Conservation (phyloP, 2,797 vertebrate species). For the Chloroceryle amazona region DNA sequence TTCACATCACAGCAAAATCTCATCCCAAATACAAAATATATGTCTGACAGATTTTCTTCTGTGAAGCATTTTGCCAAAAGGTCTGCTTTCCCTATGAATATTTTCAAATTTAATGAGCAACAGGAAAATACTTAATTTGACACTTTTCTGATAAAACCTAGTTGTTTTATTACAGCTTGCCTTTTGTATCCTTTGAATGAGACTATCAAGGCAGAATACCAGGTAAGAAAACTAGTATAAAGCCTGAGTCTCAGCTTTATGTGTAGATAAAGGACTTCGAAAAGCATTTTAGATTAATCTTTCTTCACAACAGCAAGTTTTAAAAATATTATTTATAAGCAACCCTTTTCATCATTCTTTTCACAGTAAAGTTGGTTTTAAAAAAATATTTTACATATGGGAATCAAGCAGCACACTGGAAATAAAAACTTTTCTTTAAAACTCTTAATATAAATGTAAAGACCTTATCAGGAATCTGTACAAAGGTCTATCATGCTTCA, state of each 20-base stretch:
- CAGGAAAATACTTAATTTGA: neutral
- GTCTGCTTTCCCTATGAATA: neutral
- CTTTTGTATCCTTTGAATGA: conserved; percentile 23
- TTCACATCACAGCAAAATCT: neutral
- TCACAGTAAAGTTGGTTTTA: neutral
- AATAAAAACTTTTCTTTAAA: neutral
- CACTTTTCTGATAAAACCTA: neutral
- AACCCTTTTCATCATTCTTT: neutral
- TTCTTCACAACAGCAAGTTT: neutral
- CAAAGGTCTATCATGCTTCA: neutral
- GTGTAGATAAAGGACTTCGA: neutral
- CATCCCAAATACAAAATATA: neutral
- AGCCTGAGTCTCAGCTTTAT: neutral
- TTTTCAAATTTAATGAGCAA: neutral
- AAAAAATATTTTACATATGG: neutral
- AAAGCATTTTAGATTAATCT: neutral
- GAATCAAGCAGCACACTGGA: neutral
- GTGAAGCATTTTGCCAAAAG: neutral
- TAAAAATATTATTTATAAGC: conserved; percentile 12
- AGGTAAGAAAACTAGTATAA: neutral
- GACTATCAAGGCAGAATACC: conserved; percentile 4
- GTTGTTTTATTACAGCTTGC: neutral
- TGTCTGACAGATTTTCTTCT: neutral
- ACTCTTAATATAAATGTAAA: neutral
- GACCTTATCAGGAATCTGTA: neutral